Percentiles rank a stretch among this genome's conserved stretches.
Conservation (phyloP, 1,140 invertebrate species). For the Lucilia cuprina region DNA sequence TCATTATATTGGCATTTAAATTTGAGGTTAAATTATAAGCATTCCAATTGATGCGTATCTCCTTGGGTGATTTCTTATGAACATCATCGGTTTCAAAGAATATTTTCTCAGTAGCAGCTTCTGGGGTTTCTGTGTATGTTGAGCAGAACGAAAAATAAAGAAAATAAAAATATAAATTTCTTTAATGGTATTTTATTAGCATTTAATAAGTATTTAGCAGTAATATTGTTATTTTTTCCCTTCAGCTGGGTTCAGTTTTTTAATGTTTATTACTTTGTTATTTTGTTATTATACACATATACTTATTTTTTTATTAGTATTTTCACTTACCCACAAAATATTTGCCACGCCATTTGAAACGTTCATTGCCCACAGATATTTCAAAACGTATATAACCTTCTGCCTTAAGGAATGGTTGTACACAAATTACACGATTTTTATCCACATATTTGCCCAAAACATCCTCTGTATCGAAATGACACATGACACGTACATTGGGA, state of each 20-base stretch:
- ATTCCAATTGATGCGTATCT: slow-evolving; percentile 83
- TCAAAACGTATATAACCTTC: slow-evolving; percentile 91
- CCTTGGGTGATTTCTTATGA: slow-evolving; percentile 74
- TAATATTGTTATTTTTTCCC: no score
- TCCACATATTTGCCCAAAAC: slow-evolving; percentile 78
- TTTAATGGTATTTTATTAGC: neutral
- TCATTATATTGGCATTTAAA: slow-evolving; percentile 74
- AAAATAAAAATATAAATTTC: neutral
- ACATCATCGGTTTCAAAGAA: slow-evolving; percentile 78
- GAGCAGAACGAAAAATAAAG: neutral
- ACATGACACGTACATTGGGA: slow-evolving; percentile 75
- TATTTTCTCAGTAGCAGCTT: slow-evolving; percentile 82
- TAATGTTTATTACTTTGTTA: neutral
- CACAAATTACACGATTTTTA: slow-evolving; percentile 84
- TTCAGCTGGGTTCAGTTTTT: no score
- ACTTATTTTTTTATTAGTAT: neutral
- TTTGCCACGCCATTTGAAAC: slow-evolving; percentile 89
- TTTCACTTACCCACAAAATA: slow-evolving; percentile 83
- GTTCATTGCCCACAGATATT: slow-evolving; percentile 82
- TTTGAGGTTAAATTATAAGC: slow-evolving; percentile 85
- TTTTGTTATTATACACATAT: neutral
- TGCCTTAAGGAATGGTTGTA: slow-evolving; percentile 87
- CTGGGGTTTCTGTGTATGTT: slow-evolving; percentile 76
- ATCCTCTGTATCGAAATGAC: slow-evolving; percentile 80
- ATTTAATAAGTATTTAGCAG: neutral